Evolutionary conservation across 2,888 invertebrate species (phyloP).

Genomic region (Diloba caeruleocephala): DNA sequence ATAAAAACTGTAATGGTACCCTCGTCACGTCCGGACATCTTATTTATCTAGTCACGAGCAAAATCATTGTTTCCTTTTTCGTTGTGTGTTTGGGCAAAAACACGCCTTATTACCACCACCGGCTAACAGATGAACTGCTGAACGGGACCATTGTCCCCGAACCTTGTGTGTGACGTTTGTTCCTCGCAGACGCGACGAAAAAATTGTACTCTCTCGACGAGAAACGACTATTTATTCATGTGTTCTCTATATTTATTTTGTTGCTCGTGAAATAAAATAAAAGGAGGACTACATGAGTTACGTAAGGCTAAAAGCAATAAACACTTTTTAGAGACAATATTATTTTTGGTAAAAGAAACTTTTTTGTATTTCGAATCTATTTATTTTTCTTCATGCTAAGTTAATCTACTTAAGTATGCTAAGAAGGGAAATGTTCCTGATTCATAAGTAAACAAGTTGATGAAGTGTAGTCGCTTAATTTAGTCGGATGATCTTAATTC

Average conservation of each 20-base stretch:
- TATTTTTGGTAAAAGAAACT: constrained; percentile 3
- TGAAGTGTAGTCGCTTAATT: constrained; percentile 34
- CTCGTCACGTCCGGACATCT: constrained; percentile 86
- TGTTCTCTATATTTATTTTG: constrained; percentile 57
- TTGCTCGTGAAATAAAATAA: constrained; percentile 41
- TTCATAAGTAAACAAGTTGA: constrained; percentile 7
- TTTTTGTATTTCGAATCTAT: not conserved
- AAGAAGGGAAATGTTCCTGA: not conserved
- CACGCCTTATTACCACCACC: constrained; percentile 80
- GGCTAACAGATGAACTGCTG: constrained; percentile 82
- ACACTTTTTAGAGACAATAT: not conserved
- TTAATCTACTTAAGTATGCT: not conserved
- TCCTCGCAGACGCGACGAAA: constrained; percentile 64
- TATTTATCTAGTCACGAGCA: constrained; percentile 87
- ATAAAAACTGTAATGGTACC: constrained; percentile 86
- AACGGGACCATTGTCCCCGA: constrained; percentile 74
- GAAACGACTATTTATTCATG: constrained; percentile 69
- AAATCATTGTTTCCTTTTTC: constrained; percentile 86
- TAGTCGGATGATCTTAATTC: constrained; percentile 39
- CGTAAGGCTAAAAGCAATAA: constrained; percentile 4
- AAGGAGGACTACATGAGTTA: constrained; percentile 20
- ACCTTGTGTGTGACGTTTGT: constrained; percentile 80
- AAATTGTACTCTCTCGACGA: constrained; percentile 53
- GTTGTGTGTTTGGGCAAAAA: constrained; percentile 77
- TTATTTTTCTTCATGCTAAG: not conserved